Conservation (phyloP, 1,140 invertebrate genomes). For the Vanessa tameamea region DNA sequence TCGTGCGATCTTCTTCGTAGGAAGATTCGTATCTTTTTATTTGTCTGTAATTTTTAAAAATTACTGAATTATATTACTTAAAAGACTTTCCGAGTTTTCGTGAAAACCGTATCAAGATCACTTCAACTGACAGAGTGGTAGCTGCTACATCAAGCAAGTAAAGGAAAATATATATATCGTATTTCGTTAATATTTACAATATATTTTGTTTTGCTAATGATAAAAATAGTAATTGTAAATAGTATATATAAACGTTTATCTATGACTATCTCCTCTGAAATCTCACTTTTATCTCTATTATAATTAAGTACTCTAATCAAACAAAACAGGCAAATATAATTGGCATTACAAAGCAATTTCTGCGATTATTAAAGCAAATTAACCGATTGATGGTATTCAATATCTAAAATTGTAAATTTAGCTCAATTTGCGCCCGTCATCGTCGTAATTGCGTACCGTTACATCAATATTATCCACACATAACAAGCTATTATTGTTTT, state of each 20-base stretch:
- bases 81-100: background rate
- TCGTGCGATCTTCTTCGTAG: background rate
- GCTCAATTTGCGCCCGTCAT: constrained; percentile 32
- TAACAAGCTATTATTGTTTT: constrained; percentile 18
- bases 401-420: constrained; percentile 36
- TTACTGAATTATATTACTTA: background rate
- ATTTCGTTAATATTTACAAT: background rate
- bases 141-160: too few species aligned
- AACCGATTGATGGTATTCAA: constrained; percentile 35
- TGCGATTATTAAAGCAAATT: constrained; percentile 53
- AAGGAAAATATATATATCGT: background rate
- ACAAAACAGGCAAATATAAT: constrained; percentile 34
- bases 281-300: background rate
- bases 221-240: too few species aligned
- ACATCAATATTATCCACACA: constrained; percentile 26
- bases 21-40: background rate
- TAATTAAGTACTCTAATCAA: constrained; percentile 39
- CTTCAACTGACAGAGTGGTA: too few species aligned
- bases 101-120: background rate
- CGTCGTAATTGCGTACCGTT: constrained; percentile 25
- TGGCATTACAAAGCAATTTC: constrained; percentile 45
- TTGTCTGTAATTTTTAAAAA: background rate
- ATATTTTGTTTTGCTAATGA: too few species aligned
- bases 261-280: background rate
- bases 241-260: too few species aligned